Conservation (phyloP, 2,113 vertebrate species). For the Cinclus mexicanus region DNA sequence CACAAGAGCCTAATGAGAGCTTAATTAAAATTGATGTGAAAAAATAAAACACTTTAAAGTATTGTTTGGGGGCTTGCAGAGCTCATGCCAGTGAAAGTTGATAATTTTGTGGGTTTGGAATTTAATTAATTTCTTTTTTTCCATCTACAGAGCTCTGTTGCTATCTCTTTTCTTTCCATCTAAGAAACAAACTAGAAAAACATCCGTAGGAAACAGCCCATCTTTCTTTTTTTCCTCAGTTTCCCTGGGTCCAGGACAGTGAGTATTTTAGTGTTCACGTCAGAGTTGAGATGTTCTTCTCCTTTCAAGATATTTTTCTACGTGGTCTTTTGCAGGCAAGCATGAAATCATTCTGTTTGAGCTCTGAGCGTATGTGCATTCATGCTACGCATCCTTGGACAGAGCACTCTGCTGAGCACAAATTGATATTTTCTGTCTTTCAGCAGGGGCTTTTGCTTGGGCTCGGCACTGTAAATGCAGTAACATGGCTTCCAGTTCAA, state of each 20-base stretch:
- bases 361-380: background rate
- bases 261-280: background rate
- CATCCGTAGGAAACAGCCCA: background rate
- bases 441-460: conserved; percentile 19
- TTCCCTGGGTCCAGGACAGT: background rate
- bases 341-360: conserved; percentile 35
- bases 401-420: background rate
- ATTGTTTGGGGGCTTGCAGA: conserved; percentile 45
- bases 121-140: conserved; percentile 6
- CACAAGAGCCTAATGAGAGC: conserved; percentile 65
- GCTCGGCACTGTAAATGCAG: conserved; percentile 21
- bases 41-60: conserved; percentile 59
- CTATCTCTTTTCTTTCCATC: background rate
- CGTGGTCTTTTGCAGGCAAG: conserved; percentile 34
- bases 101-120: conserved; percentile 53
- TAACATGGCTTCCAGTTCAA: conserved; percentile 48
- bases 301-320: conserved; percentile 13
- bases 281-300: background rate
- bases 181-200: conserved; percentile 9
- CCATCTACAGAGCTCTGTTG: background rate
- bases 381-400: conserved; percentile 20
- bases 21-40: conserved; percentile 70
- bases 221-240: background rate
- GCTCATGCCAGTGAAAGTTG: conserved; percentile 51
- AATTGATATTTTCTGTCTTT: conserved; percentile 58